Conservation (phyloP, 2,113 vertebrate genomes). For the Peucedramus taeniatus region DNA sequence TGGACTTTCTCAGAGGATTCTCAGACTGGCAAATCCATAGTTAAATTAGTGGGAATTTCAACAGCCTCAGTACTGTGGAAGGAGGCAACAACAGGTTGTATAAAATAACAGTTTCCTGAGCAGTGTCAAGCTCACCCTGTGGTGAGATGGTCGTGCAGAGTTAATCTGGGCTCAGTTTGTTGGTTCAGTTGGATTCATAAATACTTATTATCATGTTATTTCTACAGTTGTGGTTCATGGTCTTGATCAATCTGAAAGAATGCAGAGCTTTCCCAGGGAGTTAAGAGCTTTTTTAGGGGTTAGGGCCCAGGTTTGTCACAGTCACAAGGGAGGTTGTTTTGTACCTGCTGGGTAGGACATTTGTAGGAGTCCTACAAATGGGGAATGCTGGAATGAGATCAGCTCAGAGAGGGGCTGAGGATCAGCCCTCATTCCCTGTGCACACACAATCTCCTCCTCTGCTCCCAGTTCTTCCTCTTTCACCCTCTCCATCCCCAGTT, state of each 20-base stretch:
- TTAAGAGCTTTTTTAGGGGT: neutral
- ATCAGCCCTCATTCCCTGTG: neutral
- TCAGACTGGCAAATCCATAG: neutral
- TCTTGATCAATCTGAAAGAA: neutral
- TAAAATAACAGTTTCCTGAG: neutral
- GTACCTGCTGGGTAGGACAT: neutral
- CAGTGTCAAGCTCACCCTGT: neutral
- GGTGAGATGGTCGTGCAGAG: neutral
- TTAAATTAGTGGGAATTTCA: neutral
- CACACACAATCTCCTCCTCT: neutral
- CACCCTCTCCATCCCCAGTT: neutral
- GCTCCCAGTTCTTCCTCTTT: neutral
- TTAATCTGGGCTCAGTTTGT: neutral
- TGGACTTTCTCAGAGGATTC: neutral
- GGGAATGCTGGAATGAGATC: neutral
- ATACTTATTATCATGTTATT: neutral
- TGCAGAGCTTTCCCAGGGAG: neutral
- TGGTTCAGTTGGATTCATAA: neutral
- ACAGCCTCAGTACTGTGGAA: neutral
- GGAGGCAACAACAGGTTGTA: neutral
- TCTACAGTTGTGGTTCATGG: neutral
- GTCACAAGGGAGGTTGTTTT: neutral
- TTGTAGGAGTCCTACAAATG: neutral
- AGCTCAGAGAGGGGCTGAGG: neutral
- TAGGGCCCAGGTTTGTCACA: neutral